These are phyloP conservation scores for Drosophila flavopinicola DNA, from an alignment of 2,888 invertebrate genomes.

Conservation along the genomic window DNA sequence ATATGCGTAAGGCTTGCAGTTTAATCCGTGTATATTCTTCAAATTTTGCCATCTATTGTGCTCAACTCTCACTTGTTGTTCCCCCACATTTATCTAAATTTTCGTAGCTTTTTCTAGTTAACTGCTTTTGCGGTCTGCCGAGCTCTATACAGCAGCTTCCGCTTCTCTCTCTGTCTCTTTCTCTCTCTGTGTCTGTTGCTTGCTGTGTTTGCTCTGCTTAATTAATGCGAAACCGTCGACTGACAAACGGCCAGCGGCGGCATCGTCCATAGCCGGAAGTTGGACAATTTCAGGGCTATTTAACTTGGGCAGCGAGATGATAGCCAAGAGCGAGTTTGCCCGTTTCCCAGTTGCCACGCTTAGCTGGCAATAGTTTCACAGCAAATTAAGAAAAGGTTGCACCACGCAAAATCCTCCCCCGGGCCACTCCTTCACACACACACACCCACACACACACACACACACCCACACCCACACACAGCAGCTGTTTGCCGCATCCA, in stretches of 20 bases:
- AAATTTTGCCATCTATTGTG: not conserved
- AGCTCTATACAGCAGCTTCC: conserved; percentile 35
- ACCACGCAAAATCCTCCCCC: conserved; percentile 41
- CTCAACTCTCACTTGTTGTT: not conserved
- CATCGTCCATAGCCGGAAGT: conserved; percentile 65
- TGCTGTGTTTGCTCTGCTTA: conserved; percentile 41
- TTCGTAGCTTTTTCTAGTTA: conserved; percentile 25
- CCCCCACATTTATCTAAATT: not conserved
- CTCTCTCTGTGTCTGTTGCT: not conserved
- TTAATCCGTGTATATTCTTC: too few species aligned
- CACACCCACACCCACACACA: conserved; percentile 10
- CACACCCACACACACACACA: conserved; percentile 15
- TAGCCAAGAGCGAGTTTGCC: conserved; percentile 44
- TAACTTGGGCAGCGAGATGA: conserved; percentile 65
- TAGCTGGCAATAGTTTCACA: conserved; percentile 79
- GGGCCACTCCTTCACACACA: conserved; percentile 7
- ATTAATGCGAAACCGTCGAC: conserved; percentile 61
- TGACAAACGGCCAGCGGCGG: conserved; percentile 73
- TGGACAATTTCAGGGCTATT: conserved; percentile 77
- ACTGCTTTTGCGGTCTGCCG: conserved; percentile 40
- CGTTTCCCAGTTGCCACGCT: conserved; percentile 58
- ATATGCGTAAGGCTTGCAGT: too few species aligned
- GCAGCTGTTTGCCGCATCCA: conserved; percentile 35
- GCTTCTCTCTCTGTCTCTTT: conserved; percentile 1
- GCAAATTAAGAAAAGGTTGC: conserved; percentile 80